Base-by-base conservation (phyloP, 2,888 invertebrate species). In the Agrilus biguttatus region DNA sequence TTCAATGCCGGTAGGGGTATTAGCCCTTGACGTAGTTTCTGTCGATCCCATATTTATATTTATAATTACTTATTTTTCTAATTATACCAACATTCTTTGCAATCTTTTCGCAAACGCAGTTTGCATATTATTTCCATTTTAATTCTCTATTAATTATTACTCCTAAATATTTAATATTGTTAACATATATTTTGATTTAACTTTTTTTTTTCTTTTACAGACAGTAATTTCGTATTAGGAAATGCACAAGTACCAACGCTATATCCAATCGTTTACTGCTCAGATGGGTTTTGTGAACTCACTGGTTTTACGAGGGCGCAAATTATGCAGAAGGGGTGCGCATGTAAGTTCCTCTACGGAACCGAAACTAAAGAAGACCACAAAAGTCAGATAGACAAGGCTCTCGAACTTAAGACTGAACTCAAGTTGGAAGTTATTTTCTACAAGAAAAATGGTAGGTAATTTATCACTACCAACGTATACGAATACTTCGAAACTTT, bases 241-340 rank as follows among this genome's bases (percentile, higher is more conserved):
- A 92, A 92, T 73, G 92, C 92, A 54, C 92, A 92, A 71, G 92
- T 91, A 58, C 81, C 83, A 47, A 69, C 79, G 57, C 67, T 80
- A 53, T 87, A 89, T 72, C 92, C 92, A 55, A 92, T 92, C 72
- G 92, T 92, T 58, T 92, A 92, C 72, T 92, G 92, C 73, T 91
- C 90, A 47, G 92, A 92, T 74, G 92, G 92, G 47, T 92, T 92
- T 73, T 90, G 90, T 69, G 92, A 92, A 74, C 80, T 93, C 74
- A 91, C 92, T 46, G 90, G 91, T 53, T 91, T 83, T 73, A 78
- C 88, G 53, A 77, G 92, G 58, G 92, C 91, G 51, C 90, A 92
- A 73, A 92, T 93, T 70, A 92, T 92, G 92, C 91, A 92, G 71
- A 91, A 91, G 66, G 87, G 88, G 51, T 92, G 92, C 70, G 89